Conservation (phyloP, 2,113 vertebrate species). For the Percopsis transmontana region DNA sequence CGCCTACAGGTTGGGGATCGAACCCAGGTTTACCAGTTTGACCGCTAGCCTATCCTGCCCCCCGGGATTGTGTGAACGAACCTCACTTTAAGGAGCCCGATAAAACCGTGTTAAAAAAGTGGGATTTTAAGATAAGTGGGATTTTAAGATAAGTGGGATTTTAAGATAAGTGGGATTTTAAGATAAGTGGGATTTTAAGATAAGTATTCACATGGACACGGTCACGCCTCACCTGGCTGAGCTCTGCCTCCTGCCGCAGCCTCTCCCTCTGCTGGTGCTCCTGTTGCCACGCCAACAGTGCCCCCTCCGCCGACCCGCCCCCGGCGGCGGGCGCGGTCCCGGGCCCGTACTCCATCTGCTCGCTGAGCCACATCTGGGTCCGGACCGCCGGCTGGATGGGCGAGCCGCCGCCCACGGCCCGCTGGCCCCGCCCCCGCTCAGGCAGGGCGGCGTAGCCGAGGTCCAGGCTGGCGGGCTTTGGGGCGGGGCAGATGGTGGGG, state of each 20-base stretch:
- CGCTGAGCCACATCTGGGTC: constrained; percentile 95
- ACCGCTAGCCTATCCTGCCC: too few relatives aligned
- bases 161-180: too few relatives aligned
- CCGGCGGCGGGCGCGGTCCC: constrained; percentile 21
- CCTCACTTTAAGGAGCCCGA: too few relatives aligned
- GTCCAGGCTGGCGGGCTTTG: constrained; percentile 84
- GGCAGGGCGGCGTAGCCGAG: constrained; percentile 86
- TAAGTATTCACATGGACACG: too few relatives aligned
- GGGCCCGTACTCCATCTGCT: constrained; percentile 86
- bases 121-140: too few relatives aligned
- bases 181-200: too few relatives aligned
- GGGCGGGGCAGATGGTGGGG: constrained; percentile 71
- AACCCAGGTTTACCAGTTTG: too few relatives aligned
- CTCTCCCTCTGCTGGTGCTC: constrained; percentile 72
- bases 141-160: too few relatives aligned
- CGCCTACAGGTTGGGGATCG: too few relatives aligned
- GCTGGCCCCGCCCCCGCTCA: constrained; percentile 71
- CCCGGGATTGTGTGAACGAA: too few relatives aligned
- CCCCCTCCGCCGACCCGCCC: constrained; percentile 41
- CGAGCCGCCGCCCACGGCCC: constrained; percentile 74
- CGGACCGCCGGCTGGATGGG: constrained; percentile 87
- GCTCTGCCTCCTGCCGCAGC: constrained; percentile 68
- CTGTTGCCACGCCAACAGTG: constrained; percentile 73
- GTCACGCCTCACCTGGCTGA: constrained; percentile 78
- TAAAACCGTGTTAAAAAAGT: too few relatives aligned